Evolutionary conservation across 2,113 vertebrate genomes (phyloP).

Genomic region (Lynx canadensis): DNA sequence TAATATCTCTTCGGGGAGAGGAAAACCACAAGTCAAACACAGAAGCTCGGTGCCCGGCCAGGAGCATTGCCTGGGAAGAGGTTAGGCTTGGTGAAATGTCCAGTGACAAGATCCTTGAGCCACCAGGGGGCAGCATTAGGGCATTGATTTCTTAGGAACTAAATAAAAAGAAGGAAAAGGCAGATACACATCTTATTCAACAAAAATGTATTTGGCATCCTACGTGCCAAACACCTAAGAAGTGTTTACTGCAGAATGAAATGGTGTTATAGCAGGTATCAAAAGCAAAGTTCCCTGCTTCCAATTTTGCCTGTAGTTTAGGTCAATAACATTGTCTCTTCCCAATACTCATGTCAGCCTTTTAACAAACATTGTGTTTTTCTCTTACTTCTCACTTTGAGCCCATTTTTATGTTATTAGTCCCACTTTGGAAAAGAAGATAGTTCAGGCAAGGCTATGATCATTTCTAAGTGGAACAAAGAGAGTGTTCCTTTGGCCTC

Average conservation of each 20-base stretch:
- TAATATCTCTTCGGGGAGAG: neutral
- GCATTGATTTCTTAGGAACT: neutral
- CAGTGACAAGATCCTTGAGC: neutral
- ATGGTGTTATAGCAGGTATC: neutral
- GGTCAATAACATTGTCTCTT: neutral
- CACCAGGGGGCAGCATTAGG: slow-evolving; percentile 46
- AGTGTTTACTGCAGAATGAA: neutral
- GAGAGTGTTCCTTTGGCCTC: neutral
- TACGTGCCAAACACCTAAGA: neutral
- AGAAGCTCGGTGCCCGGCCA: neutral
- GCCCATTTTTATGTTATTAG: neutral
- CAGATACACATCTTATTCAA: neutral
- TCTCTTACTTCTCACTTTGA: neutral
- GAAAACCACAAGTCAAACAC: neutral
- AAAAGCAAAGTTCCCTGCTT: neutral
- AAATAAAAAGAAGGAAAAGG: neutral
- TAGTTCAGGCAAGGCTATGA: neutral
- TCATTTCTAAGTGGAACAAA: neutral
- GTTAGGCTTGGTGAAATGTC: neutral
- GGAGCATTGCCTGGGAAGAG: neutral
- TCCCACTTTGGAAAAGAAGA: neutral
- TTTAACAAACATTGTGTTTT: neutral
- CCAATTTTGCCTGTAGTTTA: neutral
- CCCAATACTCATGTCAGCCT: neutral
- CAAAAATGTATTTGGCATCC: neutral